Evolutionary conservation across 2,113 vertebrate genomes (phyloP), one percentile per base, ranked within the genome.

Genomic region (Nothocercus julius): DNA sequence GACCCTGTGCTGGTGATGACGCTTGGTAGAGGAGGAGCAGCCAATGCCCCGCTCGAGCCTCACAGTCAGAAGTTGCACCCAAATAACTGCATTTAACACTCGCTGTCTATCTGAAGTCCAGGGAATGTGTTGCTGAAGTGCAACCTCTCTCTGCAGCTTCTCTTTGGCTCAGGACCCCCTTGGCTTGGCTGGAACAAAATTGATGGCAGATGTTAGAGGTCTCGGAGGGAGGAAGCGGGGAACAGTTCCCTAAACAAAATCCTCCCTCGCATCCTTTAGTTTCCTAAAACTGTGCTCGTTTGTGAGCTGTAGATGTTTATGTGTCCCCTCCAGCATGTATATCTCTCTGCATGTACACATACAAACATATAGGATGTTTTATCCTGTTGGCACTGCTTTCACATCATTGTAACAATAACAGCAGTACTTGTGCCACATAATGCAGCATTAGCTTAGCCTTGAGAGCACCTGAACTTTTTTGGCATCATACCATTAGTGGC

Each of bases 241-340:
- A 90, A 69, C 20, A 9, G 47, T 66, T 22, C 61, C 87, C 61
- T 45, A 94, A 96, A 94, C 88, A 95, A 93, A 96, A 56, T 18
- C 85, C 59, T 90, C 51, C 51, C 72, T 70, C 0, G 0, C n/a
- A 73, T 59, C 85, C 68, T 72, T 22, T 9, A 44, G 92, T 83
- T 96, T 94, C 92, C 95, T 88, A 40, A 93, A 95, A 24, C 54
- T 70, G 54, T 58, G 80, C 76, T 88, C 42, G 1, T 59, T 56
- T 81, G 80, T 67, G 85, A 93, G 27, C 68, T 30, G 22, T 6
- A 68, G 90, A 77, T 83, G 92, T 90, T 95, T 84, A 78, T 93
- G 49, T 94, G 9, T 86, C 45, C 56, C 51, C 21, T 85, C 21
- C 36, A 79, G 16, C 88, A 68, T 84, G 73, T 12, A 6, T 12